Base-by-base conservation (phyloP, 2,797 vertebrate species). In the Phoxinus dragarum region DNA sequence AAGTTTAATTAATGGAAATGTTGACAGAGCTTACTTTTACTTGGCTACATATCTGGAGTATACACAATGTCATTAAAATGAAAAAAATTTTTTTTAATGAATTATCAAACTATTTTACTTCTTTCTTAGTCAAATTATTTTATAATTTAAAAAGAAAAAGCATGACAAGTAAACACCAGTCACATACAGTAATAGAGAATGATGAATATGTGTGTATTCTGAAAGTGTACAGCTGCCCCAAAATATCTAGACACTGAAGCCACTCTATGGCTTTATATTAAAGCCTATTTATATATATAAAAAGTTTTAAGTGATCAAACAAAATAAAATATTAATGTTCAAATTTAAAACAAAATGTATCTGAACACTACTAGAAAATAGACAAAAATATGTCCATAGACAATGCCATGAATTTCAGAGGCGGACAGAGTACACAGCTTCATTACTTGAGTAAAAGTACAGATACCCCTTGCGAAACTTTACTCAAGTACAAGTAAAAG, bases 1-100 rank as follows among this genome's bases (percentile, higher is more conserved):
- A 47, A 44, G n/a, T 87, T 80, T 74, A 75, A 87, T 59, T 80
- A 64, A 34, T 34, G 27, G 56, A 79, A 74, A 73, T 75, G 74
- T 80, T 80, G 68, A 68, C 71, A 66, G 69, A 80, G 69, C 71
- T 84, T 73, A 52, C 12, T 72, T 86, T 59, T 36, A 73, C 67
- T 80, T 84, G 64, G 56, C 31, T 54, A 67, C 34, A 52, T 54
- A 21, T 71, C 80, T 84, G 59, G 44, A 76, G 69, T n/a, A 66
- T 47, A 34, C 21, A 69, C 19, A 76, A 47, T 69, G 47, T 14
- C 17, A 78, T 44, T 31, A 34, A 84, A 59, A 36, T 42, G 8
- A 12, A 49, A 84, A 68, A 59, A 47, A 27, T 27, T n/a, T n/a
- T n/a, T n/a, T 34, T 84, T 19, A 68, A 44, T 34, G 7, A 84